phyloP scores from a whole-genome alignment of 2,888 invertebrate genomes.

The Drosophila rubida region DNA sequence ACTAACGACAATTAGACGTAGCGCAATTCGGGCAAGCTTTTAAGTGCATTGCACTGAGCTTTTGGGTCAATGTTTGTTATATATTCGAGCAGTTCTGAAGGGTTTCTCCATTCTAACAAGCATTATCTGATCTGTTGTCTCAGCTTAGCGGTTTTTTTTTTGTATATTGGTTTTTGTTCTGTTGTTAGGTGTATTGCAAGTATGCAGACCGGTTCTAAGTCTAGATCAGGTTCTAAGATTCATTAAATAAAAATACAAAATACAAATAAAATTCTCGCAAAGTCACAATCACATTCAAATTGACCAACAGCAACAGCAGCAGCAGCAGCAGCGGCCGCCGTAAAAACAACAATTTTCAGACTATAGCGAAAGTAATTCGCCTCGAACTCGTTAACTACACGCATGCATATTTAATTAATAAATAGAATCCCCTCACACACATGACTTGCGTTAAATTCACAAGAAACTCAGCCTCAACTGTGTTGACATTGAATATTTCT shows the following conservation, averaged over 20 bases:
- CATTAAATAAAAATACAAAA: conserved; percentile 22
- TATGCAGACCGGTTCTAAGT: conserved; percentile 52
- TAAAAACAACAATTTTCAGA: conserved; percentile 25
- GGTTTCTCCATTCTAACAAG: neutral
- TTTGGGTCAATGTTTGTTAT: conserved; percentile 20
- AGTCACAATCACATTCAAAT: conserved; percentile 57
- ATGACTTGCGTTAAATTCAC: conserved; percentile 3
- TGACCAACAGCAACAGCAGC: conserved; percentile 43
- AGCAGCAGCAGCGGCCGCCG: conserved; percentile 35
- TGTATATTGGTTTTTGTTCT: conserved; percentile 1
- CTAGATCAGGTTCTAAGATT: conserved; percentile 70
- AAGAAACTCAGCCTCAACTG: conserved; percentile 12
- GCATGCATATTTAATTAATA: conserved; percentile 7
- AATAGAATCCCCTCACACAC: conserved; percentile 3
- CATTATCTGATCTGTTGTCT: conserved; percentile 14
- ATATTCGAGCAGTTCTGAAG: conserved; percentile 8
- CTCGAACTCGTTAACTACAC: conserved; percentile 35
- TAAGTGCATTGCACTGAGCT: conserved; percentile 11
- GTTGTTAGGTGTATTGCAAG: conserved; percentile 37
- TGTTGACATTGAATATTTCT: conserved; percentile 45
- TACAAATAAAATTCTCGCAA: conserved; percentile 27
- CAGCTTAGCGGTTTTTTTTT: conserved; percentile 11
- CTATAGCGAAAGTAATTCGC: conserved; percentile 47
- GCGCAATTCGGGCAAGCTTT: conserved; percentile 2
- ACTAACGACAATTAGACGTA: conserved; percentile 10